Conservation (phyloP, 2,797 vertebrate genomes). For the Brotula barbata region DNA sequence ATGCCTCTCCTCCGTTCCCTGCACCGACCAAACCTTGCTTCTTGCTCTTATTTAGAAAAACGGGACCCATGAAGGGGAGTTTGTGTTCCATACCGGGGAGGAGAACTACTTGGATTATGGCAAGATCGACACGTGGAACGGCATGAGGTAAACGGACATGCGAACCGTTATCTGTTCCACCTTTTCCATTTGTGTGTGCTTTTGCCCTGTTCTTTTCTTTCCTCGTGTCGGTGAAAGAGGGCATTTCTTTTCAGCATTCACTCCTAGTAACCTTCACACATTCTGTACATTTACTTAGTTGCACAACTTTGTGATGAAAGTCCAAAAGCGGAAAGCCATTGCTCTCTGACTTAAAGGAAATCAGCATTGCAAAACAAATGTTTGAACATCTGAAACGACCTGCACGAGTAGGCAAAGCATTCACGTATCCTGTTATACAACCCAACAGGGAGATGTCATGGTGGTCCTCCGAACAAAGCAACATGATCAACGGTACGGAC, state of each 20-base stretch:
- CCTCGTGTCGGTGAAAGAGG: not conserved
- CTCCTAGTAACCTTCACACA: slow-evolving; percentile 12
- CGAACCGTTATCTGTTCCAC: not conserved
- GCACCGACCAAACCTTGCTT: slow-evolving; percentile 14
- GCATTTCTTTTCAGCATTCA: slow-evolving; percentile 5
- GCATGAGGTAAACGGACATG: slow-evolving; percentile 72
- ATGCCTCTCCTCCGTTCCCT: not conserved
- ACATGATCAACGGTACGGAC: slow-evolving; percentile 87
- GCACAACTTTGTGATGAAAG: slow-evolving; percentile 32
- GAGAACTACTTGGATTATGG: slow-evolving; percentile 82
- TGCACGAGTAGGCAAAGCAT: not conserved
- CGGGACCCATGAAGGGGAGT: slow-evolving; percentile 83
- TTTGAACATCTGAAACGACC: slow-evolving; percentile 38
- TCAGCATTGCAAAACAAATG: slow-evolving; percentile 49
- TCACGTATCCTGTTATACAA: not conserved
- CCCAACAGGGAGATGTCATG: slow-evolving; percentile 77
- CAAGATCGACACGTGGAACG: slow-evolving; percentile 84
- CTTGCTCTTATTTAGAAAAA: slow-evolving; percentile 76
- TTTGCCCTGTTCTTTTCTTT: slow-evolving; percentile 3
- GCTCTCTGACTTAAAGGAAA: slow-evolving; percentile 23
- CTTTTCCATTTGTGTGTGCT: not conserved
- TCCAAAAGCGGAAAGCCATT: slow-evolving; percentile 47
- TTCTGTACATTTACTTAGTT: slow-evolving; percentile 38
- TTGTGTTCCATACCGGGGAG: slow-evolving; percentile 83
- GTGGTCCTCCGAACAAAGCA: slow-evolving; percentile 85